Conservation (phyloP, 2,797 vertebrate genomes). For the Ispidina picta region DNA sequence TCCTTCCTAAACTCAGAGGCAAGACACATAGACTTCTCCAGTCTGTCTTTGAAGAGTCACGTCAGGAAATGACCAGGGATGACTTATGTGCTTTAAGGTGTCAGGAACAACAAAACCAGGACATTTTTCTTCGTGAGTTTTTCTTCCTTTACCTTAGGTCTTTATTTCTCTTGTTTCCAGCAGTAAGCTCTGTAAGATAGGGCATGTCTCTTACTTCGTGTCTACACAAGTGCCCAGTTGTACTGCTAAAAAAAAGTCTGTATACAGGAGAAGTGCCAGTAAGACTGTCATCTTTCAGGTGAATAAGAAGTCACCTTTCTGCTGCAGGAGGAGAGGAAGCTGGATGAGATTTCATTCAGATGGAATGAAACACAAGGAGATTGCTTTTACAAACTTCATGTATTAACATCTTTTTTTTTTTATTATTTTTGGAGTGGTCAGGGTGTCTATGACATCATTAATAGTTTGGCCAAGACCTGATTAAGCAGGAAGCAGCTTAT, state of each 20-base stretch:
- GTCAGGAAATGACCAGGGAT: background rate
- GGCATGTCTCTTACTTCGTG: background rate
- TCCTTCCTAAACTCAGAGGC: background rate
- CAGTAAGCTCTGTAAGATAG: background rate
- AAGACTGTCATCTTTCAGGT: background rate
- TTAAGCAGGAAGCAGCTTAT: background rate
- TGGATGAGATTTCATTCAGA: background rate
- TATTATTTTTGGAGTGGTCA: background rate
- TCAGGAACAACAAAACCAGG: background rate
- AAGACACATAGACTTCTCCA: background rate
- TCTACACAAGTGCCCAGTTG: slow-evolving; percentile 10
- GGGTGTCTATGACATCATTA: background rate
- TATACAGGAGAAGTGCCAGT: slow-evolving; percentile 14
- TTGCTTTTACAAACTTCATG: background rate
- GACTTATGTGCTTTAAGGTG: background rate
- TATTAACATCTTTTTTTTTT: background rate
- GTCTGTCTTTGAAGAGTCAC: background rate
- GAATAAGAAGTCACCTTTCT: background rate
- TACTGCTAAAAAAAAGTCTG: background rate
- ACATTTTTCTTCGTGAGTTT: background rate
- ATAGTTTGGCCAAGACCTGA: background rate
- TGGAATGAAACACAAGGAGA: background rate
- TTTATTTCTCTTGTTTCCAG: slow-evolving; percentile 11
- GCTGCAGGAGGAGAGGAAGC: background rate
- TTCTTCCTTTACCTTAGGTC: background rate